Evolutionary conservation across 1,140 invertebrate species (phyloP).

Genomic region (Meloidogyne chitwoodi): DNA sequence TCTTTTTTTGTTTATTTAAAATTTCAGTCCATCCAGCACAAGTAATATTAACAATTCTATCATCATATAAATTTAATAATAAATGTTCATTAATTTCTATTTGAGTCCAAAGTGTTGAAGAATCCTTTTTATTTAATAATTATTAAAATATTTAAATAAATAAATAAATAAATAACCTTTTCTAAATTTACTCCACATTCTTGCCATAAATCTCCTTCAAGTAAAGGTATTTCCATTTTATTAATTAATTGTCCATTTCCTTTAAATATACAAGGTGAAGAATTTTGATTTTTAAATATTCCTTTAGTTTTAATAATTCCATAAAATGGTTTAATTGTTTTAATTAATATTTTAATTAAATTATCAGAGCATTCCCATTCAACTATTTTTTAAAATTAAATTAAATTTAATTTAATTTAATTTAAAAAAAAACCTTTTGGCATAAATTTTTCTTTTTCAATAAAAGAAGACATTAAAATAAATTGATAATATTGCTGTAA

Average conservation of each 20-base stretch:
- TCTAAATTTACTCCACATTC: conserved; percentile 9
- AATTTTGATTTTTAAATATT: neutral
- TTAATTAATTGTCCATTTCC: neutral
- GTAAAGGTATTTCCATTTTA: conserved; percentile 6
- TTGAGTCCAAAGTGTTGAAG: conserved; percentile 9
- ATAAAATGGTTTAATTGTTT: neutral
- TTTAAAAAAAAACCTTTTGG: neutral
- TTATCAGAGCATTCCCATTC: conserved; percentile 8
- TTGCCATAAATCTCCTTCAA: neutral
- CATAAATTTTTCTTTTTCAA: neutral
- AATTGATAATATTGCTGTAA: neutral
- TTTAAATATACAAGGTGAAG: neutral
- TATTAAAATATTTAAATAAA: neutral
- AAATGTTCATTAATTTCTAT: conserved; percentile 6
- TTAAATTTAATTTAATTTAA: neutral
- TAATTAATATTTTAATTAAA: conserved; percentile 5
- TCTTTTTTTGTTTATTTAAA: neutral
- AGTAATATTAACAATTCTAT: conserved; percentile 2
- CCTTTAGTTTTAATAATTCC: conserved; percentile 10
- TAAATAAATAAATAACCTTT: neutral
- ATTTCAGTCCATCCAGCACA: conserved; percentile 2
- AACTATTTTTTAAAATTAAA: neutral
- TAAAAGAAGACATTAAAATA: neutral
- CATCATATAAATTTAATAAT: neutral
- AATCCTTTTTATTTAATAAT: neutral